These are phyloP conservation scores for Dendrolimus punctatus DNA, from an alignment of 1,140 invertebrate species.

Conservation along the genomic window DNA sequence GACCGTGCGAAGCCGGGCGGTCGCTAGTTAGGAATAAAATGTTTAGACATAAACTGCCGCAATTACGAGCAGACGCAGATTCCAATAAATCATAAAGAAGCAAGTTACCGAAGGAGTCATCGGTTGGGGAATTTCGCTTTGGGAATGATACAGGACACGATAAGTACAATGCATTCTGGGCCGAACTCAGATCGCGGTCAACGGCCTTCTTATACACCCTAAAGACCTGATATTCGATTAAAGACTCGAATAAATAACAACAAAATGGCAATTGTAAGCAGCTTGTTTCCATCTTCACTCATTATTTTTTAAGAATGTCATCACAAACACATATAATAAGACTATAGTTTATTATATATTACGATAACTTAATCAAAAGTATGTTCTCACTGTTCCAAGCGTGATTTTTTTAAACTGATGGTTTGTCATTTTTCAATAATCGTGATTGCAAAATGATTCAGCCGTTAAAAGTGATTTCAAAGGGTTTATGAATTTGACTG, in stretches of 20 bases:
- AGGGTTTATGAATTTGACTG: too few relatives aligned
- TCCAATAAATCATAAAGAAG: slow-evolving; percentile 60
- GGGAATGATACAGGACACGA: slow-evolving; percentile 56
- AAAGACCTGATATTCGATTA: slow-evolving; percentile 27
- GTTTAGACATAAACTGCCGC: slow-evolving; percentile 27
- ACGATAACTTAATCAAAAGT: too few relatives aligned
- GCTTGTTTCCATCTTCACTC: slow-evolving; percentile 7
- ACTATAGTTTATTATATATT: too few relatives aligned
- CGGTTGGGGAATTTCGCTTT: slow-evolving; percentile 60
- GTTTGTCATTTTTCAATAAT: too few relatives aligned
- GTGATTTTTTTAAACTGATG: too few relatives aligned
- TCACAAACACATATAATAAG: too few relatives aligned
- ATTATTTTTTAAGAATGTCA: too few relatives aligned
- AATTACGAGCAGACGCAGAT: slow-evolving; percentile 31
- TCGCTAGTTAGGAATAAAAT: slow-evolving; percentile 5
- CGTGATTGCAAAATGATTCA: too few relatives aligned
- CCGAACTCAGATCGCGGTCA: slow-evolving; percentile 53
- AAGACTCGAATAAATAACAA: slow-evolving; percentile 24
- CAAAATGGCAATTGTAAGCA: slow-evolving; percentile 26
- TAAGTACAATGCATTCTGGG: slow-evolving; percentile 61
- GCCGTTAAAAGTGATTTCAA: too few relatives aligned
- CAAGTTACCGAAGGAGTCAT: slow-evolving; percentile 57
- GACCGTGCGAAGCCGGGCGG: too few relatives aligned
- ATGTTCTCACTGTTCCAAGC: too few relatives aligned
- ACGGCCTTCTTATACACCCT: slow-evolving; percentile 43